Base-by-base conservation (phyloP, 2,797 vertebrate species). In the Poeciliopsis gracilis region DNA sequence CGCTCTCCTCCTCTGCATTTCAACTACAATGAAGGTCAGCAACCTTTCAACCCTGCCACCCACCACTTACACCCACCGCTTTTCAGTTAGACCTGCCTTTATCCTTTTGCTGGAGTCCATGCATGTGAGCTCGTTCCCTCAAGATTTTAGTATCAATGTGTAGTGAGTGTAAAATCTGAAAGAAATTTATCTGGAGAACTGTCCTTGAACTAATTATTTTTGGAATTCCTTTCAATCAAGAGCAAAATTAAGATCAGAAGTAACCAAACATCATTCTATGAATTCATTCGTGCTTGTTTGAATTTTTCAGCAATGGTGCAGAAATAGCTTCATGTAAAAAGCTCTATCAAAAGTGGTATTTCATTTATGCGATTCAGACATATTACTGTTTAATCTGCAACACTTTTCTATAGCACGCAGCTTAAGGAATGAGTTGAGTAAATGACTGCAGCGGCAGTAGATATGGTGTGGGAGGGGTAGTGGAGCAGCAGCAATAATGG, bases 1-100 rank as follows among this genome's bases (percentile, higher is more conserved):
- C 82, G 83, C 84, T 87, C 87, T 92, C 84, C 87, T 89, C 90
- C 91, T 91, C 91, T 90, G 76, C 86, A 88, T 88, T 91, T 85
- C 77, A 91, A 89, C 88, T 89, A 92, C 89, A 91, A 93, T 84
- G 72, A 66, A 83, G 92, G 90, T 93, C 89, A 77, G 67, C 3
- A 61, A 88, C 93, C 89, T 93, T 90, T 92, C 71, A 87, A 87
- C 93, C 78, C 71, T 41, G 76, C 87, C 86, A 73, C 94, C 93
- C 89, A 94, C 91, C 72, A 49, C 81, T 84, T 53, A 91, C 92
- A 84, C 94, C 93, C 89, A 93, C 93, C 69, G 63, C 36, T 78
- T 77, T 84, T 88, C 81, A 86, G 78, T 75, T 86, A 49, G 79
- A 81, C 79, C 73, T 79, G 80, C 72, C 69, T 83, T 55, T 81